phyloP scores from a whole-genome alignment of 2,797 vertebrate genomes.

The Gephyroberyx darwinii region DNA sequence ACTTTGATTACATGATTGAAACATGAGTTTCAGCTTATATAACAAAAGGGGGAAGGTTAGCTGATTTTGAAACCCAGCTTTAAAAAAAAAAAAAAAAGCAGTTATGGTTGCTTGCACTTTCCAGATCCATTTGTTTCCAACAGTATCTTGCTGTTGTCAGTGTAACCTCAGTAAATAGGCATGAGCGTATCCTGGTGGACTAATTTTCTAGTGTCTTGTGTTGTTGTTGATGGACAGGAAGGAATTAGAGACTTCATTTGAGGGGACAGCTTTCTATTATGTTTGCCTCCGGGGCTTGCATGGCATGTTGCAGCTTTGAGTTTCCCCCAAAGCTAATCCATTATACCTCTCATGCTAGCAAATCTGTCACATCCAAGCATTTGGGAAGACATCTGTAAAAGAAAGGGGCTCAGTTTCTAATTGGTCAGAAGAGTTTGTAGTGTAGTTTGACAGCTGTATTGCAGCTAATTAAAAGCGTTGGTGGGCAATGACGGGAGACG shows the following conservation, averaged over 20 bases:
- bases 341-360: slow-evolving; percentile 34
- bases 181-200: slow-evolving; percentile 14
- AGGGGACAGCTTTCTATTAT: slow-evolving; percentile 2
- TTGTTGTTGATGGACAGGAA: slow-evolving; percentile 12
- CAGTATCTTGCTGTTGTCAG: slow-evolving; percentile 8
- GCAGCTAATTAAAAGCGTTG: slow-evolving; percentile 56
- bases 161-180: slow-evolving; percentile 14
- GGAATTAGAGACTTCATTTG: slow-evolving; percentile 39
- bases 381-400: slow-evolving; percentile 20
- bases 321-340: slow-evolving; percentile 33
- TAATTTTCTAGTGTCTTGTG: slow-evolving; percentile 22
- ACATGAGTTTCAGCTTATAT: slow-evolving; percentile 45
- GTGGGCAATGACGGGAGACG: slow-evolving; percentile 36
- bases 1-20: slow-evolving; percentile 71
- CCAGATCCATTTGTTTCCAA: not conserved
- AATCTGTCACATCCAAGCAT: slow-evolving; percentile 28
- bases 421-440: slow-evolving; percentile 39
- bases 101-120: slow-evolving; percentile 6
- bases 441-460: slow-evolving; percentile 24
- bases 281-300: not conserved
- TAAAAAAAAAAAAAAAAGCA: not conserved
- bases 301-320: slow-evolving; percentile 23
- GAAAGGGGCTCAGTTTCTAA: slow-evolving; percentile 26
- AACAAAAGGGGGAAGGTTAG: slow-evolving; percentile 7
- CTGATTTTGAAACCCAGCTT: slow-evolving; percentile 39